Evolutionary conservation across 2,113 vertebrate species (phyloP).

Genomic region (Channa maculata): DNA sequence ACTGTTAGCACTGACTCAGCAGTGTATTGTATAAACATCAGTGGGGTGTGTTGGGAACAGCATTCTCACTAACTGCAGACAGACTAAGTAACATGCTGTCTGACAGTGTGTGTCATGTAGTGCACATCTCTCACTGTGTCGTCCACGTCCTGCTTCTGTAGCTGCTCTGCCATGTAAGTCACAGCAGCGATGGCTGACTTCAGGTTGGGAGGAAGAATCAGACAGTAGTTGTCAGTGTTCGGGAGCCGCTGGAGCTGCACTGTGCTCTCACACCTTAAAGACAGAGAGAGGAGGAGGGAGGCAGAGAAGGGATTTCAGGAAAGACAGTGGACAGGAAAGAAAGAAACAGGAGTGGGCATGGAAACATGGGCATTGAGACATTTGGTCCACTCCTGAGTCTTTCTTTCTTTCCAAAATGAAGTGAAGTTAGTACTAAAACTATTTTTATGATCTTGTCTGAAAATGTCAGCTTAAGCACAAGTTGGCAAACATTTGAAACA

Average conservation of each 20-base stretch:
- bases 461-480: no score
- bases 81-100: slow-evolving; percentile 20
- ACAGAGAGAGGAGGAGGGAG: neutral
- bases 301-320: neutral
- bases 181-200: slow-evolving; percentile 85
- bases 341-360: neutral
- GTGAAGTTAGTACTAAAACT: no score
- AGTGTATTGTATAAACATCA: slow-evolving; percentile 29
- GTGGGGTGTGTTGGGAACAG: slow-evolving; percentile 33
- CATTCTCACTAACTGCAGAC: slow-evolving; percentile 5
- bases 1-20: slow-evolving; percentile 44
- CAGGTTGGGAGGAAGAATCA: slow-evolving; percentile 86
- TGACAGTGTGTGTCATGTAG: slow-evolving; percentile 8
- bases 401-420: no score
- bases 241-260: slow-evolving; percentile 80
- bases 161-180: slow-evolving; percentile 84
- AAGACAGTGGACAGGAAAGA: neutral
- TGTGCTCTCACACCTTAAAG: slow-evolving; percentile 70
- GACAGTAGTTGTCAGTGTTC: slow-evolving; percentile 78
- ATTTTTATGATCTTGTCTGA: no score
- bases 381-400: no score
- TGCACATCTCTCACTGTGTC: slow-evolving; percentile 75
- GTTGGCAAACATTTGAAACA: no score
- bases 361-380: no score
- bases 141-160: slow-evolving; percentile 83